Base-by-base conservation (phyloP, 53 echinoderm and acorn worm genomes). In the Luidia sarsii region DNA sequence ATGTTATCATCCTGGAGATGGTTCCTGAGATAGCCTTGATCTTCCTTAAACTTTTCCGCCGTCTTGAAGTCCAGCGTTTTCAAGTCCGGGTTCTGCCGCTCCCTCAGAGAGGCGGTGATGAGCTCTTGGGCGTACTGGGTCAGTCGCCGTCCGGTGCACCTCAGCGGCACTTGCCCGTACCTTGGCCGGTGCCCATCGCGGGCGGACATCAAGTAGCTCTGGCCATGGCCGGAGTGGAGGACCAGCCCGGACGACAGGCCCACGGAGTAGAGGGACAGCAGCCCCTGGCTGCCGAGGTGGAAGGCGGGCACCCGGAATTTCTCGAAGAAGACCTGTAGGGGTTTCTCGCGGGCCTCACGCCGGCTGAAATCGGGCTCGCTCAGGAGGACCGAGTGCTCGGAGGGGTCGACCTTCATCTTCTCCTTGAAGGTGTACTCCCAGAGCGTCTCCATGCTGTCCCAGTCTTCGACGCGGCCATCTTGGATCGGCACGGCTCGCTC, bases 111-210 rank as follows among this genome's bases (percentile, higher is more conserved):
- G 1, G 43, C 33, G 4, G 32, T 22, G 11, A 80, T 3, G 4
- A 89, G 34, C 18, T 79, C 57, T 43, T 51, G 33, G 21, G 84
- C 80, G 43, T 57, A 70, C 18, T 46, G 2, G 38, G 91, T 88
- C 49, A 88, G 16, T 25, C 70, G 35, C 19, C 51, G 33, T 8
- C 88, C 88, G 15, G 82, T 79, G 57, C 60, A 72, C 37, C 34
- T 60, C 59, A 91, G 48, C 14, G 63, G 21, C 15, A 83, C 43
- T n/a, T 52, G 25, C 10, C 88, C 87, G 56, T 74, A 88, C 9
- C 70, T 70, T 5, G 91, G 80, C 20, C 61, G 28, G 80, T 88
- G 83, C 11, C 91, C 91, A 37, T 91, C 91, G 50, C 88, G 87
- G 14, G 84, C 64, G 6, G 91, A 65, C 38, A 82, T 83, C 16